phyloP scores from a whole-genome alignment of 2,113 vertebrate genomes.

The Odocoileus hemionus region DNA sequence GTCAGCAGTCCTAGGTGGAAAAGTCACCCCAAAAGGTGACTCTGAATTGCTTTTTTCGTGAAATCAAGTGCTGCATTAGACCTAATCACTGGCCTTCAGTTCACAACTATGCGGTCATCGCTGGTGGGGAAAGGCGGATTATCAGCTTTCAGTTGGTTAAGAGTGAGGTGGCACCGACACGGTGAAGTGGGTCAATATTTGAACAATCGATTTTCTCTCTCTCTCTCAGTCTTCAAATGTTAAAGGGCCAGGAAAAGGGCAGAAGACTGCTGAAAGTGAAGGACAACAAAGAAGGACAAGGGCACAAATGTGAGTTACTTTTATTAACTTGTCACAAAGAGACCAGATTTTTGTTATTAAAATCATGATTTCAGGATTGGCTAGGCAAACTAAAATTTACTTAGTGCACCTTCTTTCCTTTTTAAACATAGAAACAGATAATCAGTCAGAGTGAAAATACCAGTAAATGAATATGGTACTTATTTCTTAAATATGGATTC shows the following conservation, averaged over 20 bases:
- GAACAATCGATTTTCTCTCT: conserved; percentile 47
- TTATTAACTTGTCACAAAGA: not conserved
- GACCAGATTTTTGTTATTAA: not conserved
- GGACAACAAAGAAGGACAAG: not conserved
- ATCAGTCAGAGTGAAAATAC: not conserved
- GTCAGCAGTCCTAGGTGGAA: not conserved
- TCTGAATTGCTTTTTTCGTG: not conserved
- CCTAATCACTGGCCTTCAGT: not conserved
- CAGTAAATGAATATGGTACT: not conserved
- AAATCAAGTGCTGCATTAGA: not conserved
- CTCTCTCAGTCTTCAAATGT: conserved; percentile 38
- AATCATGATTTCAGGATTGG: not conserved
- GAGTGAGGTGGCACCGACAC: conserved; percentile 50
- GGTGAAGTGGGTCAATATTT: conserved; percentile 64
- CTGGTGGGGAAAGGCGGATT: not conserved
- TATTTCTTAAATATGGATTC: not conserved
- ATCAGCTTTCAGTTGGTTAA: conserved; percentile 18
- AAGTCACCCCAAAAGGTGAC: not conserved
- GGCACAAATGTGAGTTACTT: not conserved
- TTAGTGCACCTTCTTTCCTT: not conserved
- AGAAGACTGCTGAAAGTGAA: not conserved
- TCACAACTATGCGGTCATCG: not conserved
- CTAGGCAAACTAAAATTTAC: not conserved
- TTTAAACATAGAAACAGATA: not conserved
- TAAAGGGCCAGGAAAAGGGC: conserved; percentile 38